Conservation (phyloP, 1,140 invertebrate genomes). For the Chymomyza costata region DNA sequence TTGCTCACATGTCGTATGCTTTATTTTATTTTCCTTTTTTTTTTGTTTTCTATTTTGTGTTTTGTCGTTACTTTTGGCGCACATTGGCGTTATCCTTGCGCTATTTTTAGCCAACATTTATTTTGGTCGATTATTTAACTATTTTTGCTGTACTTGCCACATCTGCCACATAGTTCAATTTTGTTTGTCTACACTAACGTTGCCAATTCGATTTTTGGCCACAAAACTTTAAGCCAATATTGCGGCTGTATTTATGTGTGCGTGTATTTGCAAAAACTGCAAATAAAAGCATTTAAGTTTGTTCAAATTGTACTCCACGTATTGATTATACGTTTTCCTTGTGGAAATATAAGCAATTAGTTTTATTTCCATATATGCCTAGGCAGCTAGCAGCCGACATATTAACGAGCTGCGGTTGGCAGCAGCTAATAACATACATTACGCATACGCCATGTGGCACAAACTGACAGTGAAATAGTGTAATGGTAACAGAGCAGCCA, state of each 20-base stretch:
- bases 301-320: no score
- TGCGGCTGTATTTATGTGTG: no score
- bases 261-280: constrained; percentile 41
- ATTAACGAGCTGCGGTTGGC: no score
- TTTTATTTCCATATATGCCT: constrained; percentile 42
- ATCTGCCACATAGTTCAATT: constrained; percentile 32
- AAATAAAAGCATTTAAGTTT: constrained; percentile 43
- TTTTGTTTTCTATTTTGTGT: constrained; percentile 29
- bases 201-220: no score
- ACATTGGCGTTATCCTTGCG: constrained; percentile 17
- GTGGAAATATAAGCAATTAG: no score
- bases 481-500: no score
- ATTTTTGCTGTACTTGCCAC: constrained; percentile 21
- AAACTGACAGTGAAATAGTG: no score
- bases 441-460: constrained; percentile 43
- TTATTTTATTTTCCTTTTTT: constrained; percentile 23
- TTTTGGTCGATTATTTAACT: constrained; percentile 49
- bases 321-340: no score
- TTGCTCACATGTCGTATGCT: constrained; percentile 29
- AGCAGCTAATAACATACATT: constrained; percentile 42
- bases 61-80: constrained; percentile 38
- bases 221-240: no score
- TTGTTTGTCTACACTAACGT: no score
- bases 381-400: no score
- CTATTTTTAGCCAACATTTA: constrained; percentile 62